phyloP scores from a whole-genome alignment of 2,113 vertebrate species.

The Protomyctophum bolini region DNA sequence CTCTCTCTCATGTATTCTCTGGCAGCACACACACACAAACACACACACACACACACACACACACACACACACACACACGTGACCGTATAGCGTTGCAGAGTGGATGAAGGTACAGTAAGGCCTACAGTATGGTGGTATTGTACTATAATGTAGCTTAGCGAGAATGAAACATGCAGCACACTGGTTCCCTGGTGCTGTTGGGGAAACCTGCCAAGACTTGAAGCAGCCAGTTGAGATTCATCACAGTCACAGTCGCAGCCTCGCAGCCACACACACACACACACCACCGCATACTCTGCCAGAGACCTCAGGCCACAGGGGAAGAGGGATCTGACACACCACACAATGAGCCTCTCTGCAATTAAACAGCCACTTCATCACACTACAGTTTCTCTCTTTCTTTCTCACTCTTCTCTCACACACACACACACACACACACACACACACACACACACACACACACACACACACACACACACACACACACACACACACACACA shows the following conservation, averaged over 20 bases:
- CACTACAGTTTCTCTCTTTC: constrained; percentile 43
- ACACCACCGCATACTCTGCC: constrained; percentile 25
- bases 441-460: constrained; percentile 23
- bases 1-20: constrained; percentile 48
- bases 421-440: constrained; percentile 19
- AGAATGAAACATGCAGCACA: constrained; percentile 57
- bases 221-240: constrained; percentile 61
- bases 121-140: constrained; percentile 25
- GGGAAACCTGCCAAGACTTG: constrained; percentile 66
- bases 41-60: constrained; percentile 16
- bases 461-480: constrained; percentile 8
- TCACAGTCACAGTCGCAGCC: constrained; percentile 28
- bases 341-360: constrained; percentile 64
- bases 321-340: constrained; percentile 66
- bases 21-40: constrained; percentile 40
- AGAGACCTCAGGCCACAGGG: constrained; percentile 69
- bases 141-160: constrained; percentile 5
- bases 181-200: constrained; percentile 53
- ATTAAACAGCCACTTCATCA: constrained; percentile 72
- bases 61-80: constrained; percentile 17
- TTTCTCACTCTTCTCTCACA: constrained; percentile 27
- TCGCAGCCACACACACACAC: not conserved
- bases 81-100: constrained; percentile 24
- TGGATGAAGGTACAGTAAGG: constrained; percentile 56
- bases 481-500: constrained; percentile 22